Evolutionary conservation across 2,113 vertebrate genomes (phyloP).

Genomic region (Brachirus orientalis): DNA sequence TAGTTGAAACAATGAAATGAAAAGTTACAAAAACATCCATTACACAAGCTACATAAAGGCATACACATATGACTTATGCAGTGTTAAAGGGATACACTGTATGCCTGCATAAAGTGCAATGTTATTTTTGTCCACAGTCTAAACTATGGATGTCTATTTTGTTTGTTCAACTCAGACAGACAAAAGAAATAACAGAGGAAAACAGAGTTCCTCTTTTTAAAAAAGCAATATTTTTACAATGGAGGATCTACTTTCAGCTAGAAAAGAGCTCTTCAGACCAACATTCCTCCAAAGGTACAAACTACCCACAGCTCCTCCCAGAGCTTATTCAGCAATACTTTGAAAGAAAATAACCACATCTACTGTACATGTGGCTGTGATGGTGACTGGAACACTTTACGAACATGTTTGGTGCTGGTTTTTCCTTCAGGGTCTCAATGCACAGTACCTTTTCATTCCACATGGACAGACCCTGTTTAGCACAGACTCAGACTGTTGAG

Average conservation of each 20-base stretch:
- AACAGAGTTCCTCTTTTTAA: not conserved
- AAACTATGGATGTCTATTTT: not conserved
- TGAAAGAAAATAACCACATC: slow-evolving; percentile 31
- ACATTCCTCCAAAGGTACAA: slow-evolving; percentile 22
- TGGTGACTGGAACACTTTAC: slow-evolving; percentile 40
- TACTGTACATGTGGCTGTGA: slow-evolving; percentile 33
- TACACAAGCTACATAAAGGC: not conserved
- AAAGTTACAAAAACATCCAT: not conserved
- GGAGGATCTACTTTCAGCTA: slow-evolving; percentile 1
- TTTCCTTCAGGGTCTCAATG: not conserved
- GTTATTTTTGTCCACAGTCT: not conserved
- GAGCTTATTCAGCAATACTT: slow-evolving; percentile 37
- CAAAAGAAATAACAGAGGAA: not conserved
- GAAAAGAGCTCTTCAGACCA: slow-evolving; percentile 18
- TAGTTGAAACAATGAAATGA: not conserved
- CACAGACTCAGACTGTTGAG: not conserved
- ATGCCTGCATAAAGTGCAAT: not conserved
- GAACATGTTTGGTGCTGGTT: slow-evolving; percentile 14
- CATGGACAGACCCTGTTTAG: slow-evolving; percentile 3
- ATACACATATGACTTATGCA: not conserved
- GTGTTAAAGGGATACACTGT: too few species aligned
- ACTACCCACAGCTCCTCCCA: slow-evolving; percentile 25
- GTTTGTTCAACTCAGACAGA: not conserved
- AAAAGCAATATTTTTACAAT: not conserved
- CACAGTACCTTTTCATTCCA: slow-evolving; percentile 10